Percentiles rank a stretch among this genome's conserved stretches.
These are phyloP conservation scores for Streblospio benedicti DNA, from an alignment of 1,140 invertebrate species.

Conservation along the genomic window DNA sequence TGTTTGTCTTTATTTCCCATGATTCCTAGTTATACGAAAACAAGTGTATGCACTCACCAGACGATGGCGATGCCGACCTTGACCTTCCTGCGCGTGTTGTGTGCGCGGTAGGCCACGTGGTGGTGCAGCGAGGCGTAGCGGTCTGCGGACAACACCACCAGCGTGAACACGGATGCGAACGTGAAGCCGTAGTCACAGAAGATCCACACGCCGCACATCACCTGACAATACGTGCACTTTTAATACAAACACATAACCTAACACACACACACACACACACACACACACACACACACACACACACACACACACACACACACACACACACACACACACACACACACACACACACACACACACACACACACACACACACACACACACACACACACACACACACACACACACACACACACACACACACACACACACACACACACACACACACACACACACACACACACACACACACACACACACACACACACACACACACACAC, in stretches of 20 bases:
- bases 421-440: constrained; percentile 12
- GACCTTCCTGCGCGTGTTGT: constrained; percentile 36
- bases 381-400: constrained; percentile 12
- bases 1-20: too few relatives aligned
- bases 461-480: constrained; percentile 8
- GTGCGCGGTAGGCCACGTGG: constrained; percentile 37
- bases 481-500: background rate
- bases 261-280: constrained; percentile 6
- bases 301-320: constrained; percentile 12
- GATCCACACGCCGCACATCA: constrained; percentile 45
- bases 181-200: constrained; percentile 47
- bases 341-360: constrained; percentile 14
- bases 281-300: constrained; percentile 10
- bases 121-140: constrained; percentile 44
- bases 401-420: constrained; percentile 12
- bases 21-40: too few relatives aligned
- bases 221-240: background rate
- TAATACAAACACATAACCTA: background rate
- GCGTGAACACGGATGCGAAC: constrained; percentile 44
- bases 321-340: constrained; percentile 8
- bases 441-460: constrained; percentile 12
- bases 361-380: constrained; percentile 12
- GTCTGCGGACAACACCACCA: constrained; percentile 45
- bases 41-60: constrained; percentile 35
- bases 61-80: constrained; percentile 28